These are phyloP conservation scores for Neolamprologus modestus DNA, from an alignment of 2,113 vertebrate species.

Conservation along the genomic window DNA sequence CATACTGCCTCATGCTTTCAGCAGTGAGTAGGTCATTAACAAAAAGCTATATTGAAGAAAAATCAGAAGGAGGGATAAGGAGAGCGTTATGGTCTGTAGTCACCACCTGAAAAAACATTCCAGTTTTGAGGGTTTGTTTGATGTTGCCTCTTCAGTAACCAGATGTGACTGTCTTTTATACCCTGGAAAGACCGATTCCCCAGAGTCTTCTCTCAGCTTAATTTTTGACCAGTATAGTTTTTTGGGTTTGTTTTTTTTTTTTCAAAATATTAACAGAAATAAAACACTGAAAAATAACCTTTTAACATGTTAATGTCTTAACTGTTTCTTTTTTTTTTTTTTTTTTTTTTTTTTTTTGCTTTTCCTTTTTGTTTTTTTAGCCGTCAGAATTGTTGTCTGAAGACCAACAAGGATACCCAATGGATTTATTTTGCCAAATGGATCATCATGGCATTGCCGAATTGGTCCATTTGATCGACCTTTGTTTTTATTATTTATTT, in stretches of 20 bases:
- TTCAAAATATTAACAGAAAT: no score
- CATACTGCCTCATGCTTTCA: neutral
- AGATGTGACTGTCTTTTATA: neutral
- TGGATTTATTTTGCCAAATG: no score
- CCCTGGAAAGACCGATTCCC: neutral
- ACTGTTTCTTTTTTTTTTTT: neutral
- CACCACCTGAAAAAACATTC: neutral
- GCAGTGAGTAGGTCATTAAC: neutral
- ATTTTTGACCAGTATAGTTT: neutral
- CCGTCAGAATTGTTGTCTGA: no score
- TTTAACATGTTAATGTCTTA: neutral
- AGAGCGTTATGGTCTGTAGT: neutral
- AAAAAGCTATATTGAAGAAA: neutral
- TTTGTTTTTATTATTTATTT: no score
- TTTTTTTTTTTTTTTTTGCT: no score
- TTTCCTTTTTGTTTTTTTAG: no score
- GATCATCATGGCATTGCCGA: no score
- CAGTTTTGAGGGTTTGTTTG: neutral
- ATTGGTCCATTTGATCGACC: no score
- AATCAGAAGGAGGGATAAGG: neutral
- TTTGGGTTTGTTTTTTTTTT: fast-evolving
- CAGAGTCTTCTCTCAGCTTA: neutral
- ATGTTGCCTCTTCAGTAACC: neutral
- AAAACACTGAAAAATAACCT: neutral
- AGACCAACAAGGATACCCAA: no score